Percentiles rank a stretch among this genome's conserved stretches.
phyloP scores from a whole-genome alignment of 23 tunicate genomes.

The Halocynthia aurantium region DNA sequence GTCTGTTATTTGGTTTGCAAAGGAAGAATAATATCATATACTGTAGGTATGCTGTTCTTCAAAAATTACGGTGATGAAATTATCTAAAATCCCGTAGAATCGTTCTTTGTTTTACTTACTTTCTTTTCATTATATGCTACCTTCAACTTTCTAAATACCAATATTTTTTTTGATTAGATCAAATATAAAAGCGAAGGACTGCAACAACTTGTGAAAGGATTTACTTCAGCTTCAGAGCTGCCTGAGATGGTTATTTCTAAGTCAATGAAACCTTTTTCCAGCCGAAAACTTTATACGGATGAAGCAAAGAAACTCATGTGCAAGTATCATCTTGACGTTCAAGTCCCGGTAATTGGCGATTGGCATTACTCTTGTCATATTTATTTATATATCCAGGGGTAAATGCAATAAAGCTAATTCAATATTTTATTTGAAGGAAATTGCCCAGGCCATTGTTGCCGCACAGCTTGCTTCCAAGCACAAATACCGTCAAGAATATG shows the following conservation, averaged over 20 bases:
- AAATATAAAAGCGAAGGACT: conserved; percentile 40
- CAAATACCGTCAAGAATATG: conserved; percentile 32
- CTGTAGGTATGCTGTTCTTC: too few relatives aligned
- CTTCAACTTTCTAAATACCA: too few relatives aligned
- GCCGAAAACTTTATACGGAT: conserved; percentile 45
- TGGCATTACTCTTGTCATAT: not conserved
- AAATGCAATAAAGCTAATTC: not conserved
- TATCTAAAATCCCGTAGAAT: too few relatives aligned
- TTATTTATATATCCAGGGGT: too few relatives aligned
- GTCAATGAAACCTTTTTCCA: conserved; percentile 47
- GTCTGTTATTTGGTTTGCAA: too few relatives aligned
- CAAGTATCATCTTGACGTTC: conserved; percentile 87
- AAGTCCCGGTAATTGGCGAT: conserved; percentile 63
- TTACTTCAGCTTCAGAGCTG: conserved; percentile 34
- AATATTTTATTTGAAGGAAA: conserved; percentile 5
- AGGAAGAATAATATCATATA: too few relatives aligned
- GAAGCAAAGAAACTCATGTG: conserved; percentile 58
- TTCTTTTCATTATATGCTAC: too few relatives aligned
- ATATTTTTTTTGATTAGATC: conserved; percentile 15
- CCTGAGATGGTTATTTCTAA: conserved; percentile 89
- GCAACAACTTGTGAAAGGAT: conserved; percentile 18
- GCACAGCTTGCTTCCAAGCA: conserved; percentile 20
- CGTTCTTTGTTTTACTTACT: too few relatives aligned
- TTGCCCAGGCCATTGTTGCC: conserved; percentile 18
- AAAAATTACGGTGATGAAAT: too few relatives aligned